Evolutionary conservation across 2,113 vertebrate species (phyloP), one percentile per base, ranked within the genome.

Genomic region (Dasypus novemcinctus): DNA sequence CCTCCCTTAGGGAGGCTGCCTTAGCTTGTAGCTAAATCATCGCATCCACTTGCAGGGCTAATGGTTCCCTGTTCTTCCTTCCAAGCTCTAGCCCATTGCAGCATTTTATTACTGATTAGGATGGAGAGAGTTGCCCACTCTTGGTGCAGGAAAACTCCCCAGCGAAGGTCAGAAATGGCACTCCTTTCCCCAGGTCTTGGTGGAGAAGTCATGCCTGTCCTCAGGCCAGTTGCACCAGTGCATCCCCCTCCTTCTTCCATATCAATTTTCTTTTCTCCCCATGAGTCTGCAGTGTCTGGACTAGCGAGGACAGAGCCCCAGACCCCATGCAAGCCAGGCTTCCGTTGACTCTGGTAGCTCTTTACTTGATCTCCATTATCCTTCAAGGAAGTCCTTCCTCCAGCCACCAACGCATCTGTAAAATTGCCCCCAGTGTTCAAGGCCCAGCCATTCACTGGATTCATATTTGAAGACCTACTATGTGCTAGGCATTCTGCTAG

Each of bases 1-100:
- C 63, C 69, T 0, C 12, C 85, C 96, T 97, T 90, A 98, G 97
- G 97, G 96, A 97, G 82, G 86, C 96, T 96, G 93, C 96, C 90
- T 93, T 94, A 93, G 90, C 89, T 97, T 97, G 96, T 93, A 94
- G 94, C 64, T 96, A 83, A 81, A 93, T 94, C 95, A 93, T 80
- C 64, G 75, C 75, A 79, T 96, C 97, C 96, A 29, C 52, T 68
- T 91, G 96, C 91, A 95, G 96, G 97, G 87, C 96, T 97, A 95
- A 91, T 96, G 64, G 91, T 90, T 97, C 83, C 96, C 66, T 69
- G 88, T 76, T 93, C 94, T 96, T 72, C 82, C 84, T 92, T 85
- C 74, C 97, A 94, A 94, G 88, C 90, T 52, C 69, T 93, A 86
- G 52, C 96, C 54, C 84, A 88, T 57, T 95, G 81, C 90, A 97